phyloP scores from a whole-genome alignment of 1,140 invertebrate genomes.

The Chironomus striatipennis region DNA sequence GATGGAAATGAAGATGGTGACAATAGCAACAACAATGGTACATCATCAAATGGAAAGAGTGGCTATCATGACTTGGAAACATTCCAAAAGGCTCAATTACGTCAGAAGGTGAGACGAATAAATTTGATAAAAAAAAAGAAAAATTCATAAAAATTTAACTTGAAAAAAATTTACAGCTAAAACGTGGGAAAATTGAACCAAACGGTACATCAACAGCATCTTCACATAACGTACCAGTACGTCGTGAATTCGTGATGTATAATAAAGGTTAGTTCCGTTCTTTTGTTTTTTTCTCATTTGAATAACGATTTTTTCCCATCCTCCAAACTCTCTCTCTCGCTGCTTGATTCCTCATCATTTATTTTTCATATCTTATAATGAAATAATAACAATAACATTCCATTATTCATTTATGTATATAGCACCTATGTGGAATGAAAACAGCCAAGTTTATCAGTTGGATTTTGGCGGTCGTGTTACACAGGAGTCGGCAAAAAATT shows the following conservation, averaged over 20 bases:
- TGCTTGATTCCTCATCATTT: too few species aligned
- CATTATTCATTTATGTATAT: neutral
- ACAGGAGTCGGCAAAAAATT: constrained; percentile 98
- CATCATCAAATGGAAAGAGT: constrained; percentile 52
- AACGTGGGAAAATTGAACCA: constrained; percentile 52
- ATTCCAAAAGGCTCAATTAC: constrained; percentile 88
- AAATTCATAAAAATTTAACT: neutral
- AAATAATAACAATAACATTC: too few species aligned
- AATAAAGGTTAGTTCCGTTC: constrained; percentile 57
- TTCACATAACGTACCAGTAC: constrained; percentile 42
- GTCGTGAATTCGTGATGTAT: constrained; percentile 86
- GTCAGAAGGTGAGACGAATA: constrained; percentile 71
- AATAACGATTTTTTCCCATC: too few species aligned
- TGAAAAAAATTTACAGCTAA: constrained; percentile 46
- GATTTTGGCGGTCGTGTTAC: constrained; percentile 99
- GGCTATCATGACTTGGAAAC: constrained; percentile 79
- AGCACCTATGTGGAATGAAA: constrained; percentile 99
- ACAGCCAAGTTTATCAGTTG: constrained; percentile 96
- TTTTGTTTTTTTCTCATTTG: too few species aligned
- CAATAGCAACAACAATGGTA: constrained; percentile 40
- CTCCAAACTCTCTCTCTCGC: too few species aligned
- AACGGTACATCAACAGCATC: constrained; percentile 40
- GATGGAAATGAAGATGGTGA: constrained; percentile 60
- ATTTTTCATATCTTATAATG: too few species aligned
- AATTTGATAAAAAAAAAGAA: neutral